Evolutionary conservation across 2,113 vertebrate genomes (phyloP), one percentile per base, ranked within the genome.

Genomic region (Phaethon lepturus): DNA sequence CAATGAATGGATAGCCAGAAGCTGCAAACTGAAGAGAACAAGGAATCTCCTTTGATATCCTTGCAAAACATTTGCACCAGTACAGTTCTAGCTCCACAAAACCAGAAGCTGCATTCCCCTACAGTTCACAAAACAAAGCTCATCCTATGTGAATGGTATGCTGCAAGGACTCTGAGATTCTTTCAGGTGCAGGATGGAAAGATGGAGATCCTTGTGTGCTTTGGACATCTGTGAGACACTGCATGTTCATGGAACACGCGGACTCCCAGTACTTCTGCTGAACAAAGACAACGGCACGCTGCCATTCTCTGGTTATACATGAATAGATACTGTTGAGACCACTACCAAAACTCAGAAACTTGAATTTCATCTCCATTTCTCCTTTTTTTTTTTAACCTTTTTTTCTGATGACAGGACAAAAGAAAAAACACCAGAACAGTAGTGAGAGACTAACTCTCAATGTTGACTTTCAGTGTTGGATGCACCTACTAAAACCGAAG

Each of bases 91-190:
- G 28, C 29, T 40, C 31, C 31, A 35, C 22, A 68, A 58, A 73
- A 52, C 1, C 9, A 94, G 35, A 38, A 79, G 26, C 7, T 53
- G 22, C 29, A 5, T 35, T 56, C 44, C 52, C 44, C 29, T 47
- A 23, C 29, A 38, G 38, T 9, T 8, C 60, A 35, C 0, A 0
- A n/a, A 77, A 40, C 2, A 0, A 89, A 77, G 9, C 1, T 77
- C n/a, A 45, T 10, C 22, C 18, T 49, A 6, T 19, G 7, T 7
- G 5, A 62, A 81, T 5, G 10, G 31, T 8, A 29, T 7, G 7
- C 23, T 33, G 24, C 31, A 92, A 56, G 14, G 28, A 45, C 35
- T 38, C 49, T 0, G 1, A 62, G 75, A 81, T 73, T 44, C 49
- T 47, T 77, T 63, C 68, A 60, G 13, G 19, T 40, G 49, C 22